Base-by-base conservation (phyloP, 2,113 vertebrate species). In the Rattus norvegicus region DNA sequence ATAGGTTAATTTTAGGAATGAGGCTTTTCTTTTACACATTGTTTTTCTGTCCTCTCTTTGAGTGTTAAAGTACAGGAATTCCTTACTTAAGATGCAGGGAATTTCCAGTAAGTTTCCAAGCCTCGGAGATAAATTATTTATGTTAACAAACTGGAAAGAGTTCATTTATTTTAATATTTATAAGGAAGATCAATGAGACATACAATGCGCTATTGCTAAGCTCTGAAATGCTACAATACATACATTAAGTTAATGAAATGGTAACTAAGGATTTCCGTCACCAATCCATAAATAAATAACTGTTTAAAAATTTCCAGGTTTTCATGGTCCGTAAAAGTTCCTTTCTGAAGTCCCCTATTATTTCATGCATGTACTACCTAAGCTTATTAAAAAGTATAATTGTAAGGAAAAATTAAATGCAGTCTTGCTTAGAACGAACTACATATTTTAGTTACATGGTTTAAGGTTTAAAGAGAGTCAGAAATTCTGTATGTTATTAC, bases 131-230 rank as follows among this genome's bases (percentile, higher is more conserved):
- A 95, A n/a, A 95, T 96, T 98, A 96, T 96, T 97, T 94, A 97
- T 96, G 80, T 96, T 97, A 94, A 95, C 95, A 97, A 96, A 88
- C 88, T 96, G 81, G 75, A 96, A 97, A 96, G 80, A 95, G 81
- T 97, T 96, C 93, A 92, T 85, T 96, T 96, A 69, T 88, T 97
- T 97, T 91, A 98, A 92, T 97, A 98, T 96, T 97, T 97, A 98
- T 97, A 89, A 97, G 24, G 84, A 80, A 95, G 80, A 98, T 93
- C 86, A 95, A 84, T 79, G 72, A 96, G 86, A 94, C 77, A 96
- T 90, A 91, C 92, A 95, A 63, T 94, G n/a, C 26, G 92, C 19
- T 91, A 85, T 95, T 96, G 96, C 87, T 77, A 61, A 88, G 47
- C 65, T 95, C 26, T 97, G 73, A 94, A 97, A 96, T 91, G 93